These are phyloP conservation scores for Achatina immaculata DNA, from an alignment of 1,140 invertebrate genomes.

Conservation along the genomic window DNA sequence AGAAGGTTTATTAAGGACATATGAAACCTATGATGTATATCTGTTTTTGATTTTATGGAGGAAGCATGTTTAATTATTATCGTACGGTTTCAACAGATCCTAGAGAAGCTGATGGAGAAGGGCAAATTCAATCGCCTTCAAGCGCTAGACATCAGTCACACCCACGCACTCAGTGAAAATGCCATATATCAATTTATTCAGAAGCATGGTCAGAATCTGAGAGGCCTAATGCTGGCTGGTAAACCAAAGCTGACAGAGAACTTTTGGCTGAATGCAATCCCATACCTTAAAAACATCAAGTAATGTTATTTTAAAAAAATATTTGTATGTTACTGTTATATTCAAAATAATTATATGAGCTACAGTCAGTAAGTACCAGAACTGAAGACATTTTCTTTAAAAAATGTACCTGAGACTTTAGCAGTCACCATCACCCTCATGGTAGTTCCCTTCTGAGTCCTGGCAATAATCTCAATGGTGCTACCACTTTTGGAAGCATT, in stretches of 20 bases:
- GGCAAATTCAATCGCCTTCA: conserved; percentile 89
- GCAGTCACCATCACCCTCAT: too few relatives aligned
- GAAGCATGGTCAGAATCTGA: conserved; percentile 87
- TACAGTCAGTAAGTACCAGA: neutral
- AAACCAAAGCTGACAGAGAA: conserved; percentile 98
- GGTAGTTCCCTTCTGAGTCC: too few relatives aligned
- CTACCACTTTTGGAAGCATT: too few relatives aligned
- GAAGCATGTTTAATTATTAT: too few relatives aligned
- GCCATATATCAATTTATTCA: conserved; percentile 91
- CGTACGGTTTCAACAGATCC: conserved; percentile 75
- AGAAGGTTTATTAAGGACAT: too few relatives aligned
- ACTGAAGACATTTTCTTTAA: neutral
- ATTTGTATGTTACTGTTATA: neutral
- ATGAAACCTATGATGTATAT: too few relatives aligned
- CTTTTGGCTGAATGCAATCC: conserved; percentile 93
- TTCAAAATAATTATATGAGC: neutral
- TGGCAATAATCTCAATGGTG: too few relatives aligned
- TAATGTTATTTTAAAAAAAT: conserved; percentile 70
- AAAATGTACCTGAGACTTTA: conserved; percentile 5
- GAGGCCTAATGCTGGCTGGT: conserved; percentile 89
- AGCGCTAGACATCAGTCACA: conserved; percentile 92
- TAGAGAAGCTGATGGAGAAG: conserved; percentile 89
- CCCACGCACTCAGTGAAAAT: conserved; percentile 95
- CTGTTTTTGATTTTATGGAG: too few relatives aligned
- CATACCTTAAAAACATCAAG: conserved; percentile 91